Evolutionary conservation across 92 coral and sea anemone genomes (phyloP), one percentile per base, ranked within the genome.

Genomic region (Phenganax stokvisi): DNA sequence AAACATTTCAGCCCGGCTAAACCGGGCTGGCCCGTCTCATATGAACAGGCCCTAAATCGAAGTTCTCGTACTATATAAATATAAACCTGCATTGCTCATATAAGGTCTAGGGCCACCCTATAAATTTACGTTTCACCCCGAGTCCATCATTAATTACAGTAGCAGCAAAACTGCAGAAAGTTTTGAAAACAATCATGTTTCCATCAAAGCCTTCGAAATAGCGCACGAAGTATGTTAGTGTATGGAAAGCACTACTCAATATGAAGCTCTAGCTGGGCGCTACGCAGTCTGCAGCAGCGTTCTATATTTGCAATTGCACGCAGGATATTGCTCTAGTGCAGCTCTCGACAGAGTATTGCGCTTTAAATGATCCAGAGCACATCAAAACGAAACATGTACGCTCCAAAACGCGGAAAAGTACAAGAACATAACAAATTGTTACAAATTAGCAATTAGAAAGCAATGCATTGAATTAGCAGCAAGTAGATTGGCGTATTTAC

Each of bases 251-350:
- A 68, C 31, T 68, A 7, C 53, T 68, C 73, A 30, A 28, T 68
- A 68, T 68, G 47, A 28, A 68, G 47, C 73, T 30, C 73, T 68
- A 53, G 54, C 53, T 68, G 73, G 37, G 29, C 70, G 70, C 70
- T 68, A 68, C 73, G 73, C 73, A 53, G 54, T 68, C 60, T 51
- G 10, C 17, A 71, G 55, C 59, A 53, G 58, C 12, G 29, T 10
- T 53, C 54, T 56, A 16, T 31, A 54, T 56, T 73, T 53, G 62
- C 83, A 65, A 62, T 79, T 79, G 52, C 72, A 79, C 17, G 57
- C 83, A 79, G 83, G 83, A 79, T 79, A 73, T 79, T 65, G 72
- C 44, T 79, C 72, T 79, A 79, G 57, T 63, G 83, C 29, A 79
- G 83, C 83, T 79, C 83, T 79, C 74, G 56, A 79, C 44, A 64